Evolutionary conservation across 92 coral and sea anemone species (phyloP).

Genomic region (Actinostola sp.): DNA sequence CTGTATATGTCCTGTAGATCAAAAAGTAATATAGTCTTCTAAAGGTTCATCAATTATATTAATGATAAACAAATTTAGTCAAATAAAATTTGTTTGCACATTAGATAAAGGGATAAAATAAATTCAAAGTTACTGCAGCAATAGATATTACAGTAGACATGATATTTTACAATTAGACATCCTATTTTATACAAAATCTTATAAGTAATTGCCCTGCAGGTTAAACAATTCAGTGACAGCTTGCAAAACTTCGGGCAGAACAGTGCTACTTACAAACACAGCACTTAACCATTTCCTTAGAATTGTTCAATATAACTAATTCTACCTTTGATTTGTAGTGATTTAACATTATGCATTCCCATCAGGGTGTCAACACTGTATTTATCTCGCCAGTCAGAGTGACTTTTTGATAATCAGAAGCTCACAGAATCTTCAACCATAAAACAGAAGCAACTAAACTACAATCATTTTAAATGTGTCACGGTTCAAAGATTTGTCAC

Average conservation of each 20-base stretch:
- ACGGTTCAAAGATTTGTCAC: conserved; percentile 11
- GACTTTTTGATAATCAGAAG: conserved; percentile 9
- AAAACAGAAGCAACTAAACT: conserved; percentile 20
- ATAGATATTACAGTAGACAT: not conserved
- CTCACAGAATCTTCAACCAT: conserved; percentile 4
- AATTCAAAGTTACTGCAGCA: too few species aligned
- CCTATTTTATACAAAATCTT: not conserved
- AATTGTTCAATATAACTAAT: not conserved
- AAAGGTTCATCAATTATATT: too few species aligned
- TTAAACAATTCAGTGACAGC: not conserved
- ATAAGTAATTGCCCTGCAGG: not conserved
- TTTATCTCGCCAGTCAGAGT: not conserved
- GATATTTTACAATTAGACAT: too few species aligned
- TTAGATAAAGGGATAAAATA: too few species aligned
- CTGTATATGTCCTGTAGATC: too few species aligned
- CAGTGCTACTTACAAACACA: not conserved
- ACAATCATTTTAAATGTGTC: conserved; percentile 13
- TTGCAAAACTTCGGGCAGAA: not conserved
- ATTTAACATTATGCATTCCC: conserved; percentile 21
- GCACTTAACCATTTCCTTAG: not conserved
- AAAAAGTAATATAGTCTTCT: too few species aligned
- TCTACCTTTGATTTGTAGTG: conserved; percentile 15
- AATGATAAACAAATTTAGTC: too few species aligned
- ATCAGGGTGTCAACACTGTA: not conserved
- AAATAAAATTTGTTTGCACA: too few species aligned